phyloP scores from a whole-genome alignment of 92 coral and sea anemone genomes.

The Siderastrea siderea region DNA sequence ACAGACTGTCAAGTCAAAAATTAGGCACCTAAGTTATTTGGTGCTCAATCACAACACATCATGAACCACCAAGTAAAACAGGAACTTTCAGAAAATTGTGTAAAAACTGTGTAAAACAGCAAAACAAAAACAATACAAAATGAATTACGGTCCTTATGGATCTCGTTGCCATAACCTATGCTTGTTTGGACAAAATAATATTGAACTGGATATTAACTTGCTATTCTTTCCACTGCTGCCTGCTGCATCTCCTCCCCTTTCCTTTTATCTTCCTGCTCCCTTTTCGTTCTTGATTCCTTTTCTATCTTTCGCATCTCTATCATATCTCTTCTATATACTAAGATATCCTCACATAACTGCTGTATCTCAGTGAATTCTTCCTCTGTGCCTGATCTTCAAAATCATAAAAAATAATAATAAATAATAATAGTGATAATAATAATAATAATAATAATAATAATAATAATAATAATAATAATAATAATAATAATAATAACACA shows the following conservation, averaged over 20 bases:
- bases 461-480: too few species aligned
- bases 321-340: constrained; percentile 60
- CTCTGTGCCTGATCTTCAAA: constrained; percentile 74
- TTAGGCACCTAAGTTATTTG: constrained; percentile 54
- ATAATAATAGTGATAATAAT: too few species aligned
- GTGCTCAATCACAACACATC: constrained; percentile 63
- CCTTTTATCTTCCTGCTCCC: constrained; percentile 54
- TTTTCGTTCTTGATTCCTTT: constrained; percentile 55
- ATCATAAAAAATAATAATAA: constrained; percentile 28
- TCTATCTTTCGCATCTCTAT: constrained; percentile 57
- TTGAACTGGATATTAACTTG: constrained; percentile 53
- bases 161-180: constrained; percentile 45
- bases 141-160: constrained; percentile 45
- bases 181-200: constrained; percentile 46
- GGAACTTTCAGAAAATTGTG: constrained; percentile 52
- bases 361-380: constrained; percentile 67
- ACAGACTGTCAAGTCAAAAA: constrained; percentile 50
- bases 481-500: too few species aligned
- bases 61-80: constrained; percentile 58
- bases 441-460: too few species aligned
- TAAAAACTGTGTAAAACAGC: constrained; percentile 39
- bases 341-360: constrained; percentile 69
- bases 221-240: constrained; percentile 75
- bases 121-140: constrained; percentile 57
- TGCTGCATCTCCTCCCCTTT: constrained; percentile 72